Evolutionary conservation across 1,140 invertebrate species (phyloP).

Genomic region (Stegodyphus dumicola): DNA sequence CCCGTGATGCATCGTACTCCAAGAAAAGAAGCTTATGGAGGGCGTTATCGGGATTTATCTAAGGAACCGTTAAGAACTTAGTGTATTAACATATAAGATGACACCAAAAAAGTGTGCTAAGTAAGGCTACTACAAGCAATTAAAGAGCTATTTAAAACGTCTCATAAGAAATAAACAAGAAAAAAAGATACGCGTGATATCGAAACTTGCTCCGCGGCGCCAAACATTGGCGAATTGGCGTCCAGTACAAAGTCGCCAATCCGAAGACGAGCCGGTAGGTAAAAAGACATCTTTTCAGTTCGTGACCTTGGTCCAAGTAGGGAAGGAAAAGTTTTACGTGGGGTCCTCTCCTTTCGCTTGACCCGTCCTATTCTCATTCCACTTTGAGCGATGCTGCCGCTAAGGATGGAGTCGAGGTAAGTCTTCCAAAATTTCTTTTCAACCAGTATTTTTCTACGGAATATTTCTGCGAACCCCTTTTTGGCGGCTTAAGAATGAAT

Average conservation of each 20-base stretch:
- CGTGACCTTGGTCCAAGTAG: conserved; percentile 46
- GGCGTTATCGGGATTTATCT: too few relatives aligned
- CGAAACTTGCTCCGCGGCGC: conserved; percentile 13
- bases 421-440: background rate
- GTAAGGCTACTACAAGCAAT: too few relatives aligned
- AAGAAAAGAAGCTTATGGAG: too few relatives aligned
- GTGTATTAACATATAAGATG: too few relatives aligned
- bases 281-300: conserved; percentile 48
- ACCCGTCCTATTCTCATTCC: conserved; percentile 33
- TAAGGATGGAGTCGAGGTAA: conserved; percentile 5
- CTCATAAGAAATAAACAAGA: background rate
- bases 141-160: too few relatives aligned
- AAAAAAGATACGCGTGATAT: background rate
- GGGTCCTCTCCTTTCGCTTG: conserved; percentile 28
- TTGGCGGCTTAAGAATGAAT: too few relatives aligned
- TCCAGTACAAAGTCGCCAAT: background rate
- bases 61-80: too few relatives aligned
- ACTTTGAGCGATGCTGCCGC: conserved; percentile 23
- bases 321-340: conserved; percentile 30
- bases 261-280: conserved; percentile 27
- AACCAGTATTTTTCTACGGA: too few relatives aligned
- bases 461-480: too few relatives aligned
- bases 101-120: too few relatives aligned
- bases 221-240: background rate
- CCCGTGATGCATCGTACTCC: too few relatives aligned